Percentiles rank a stretch among this genome's conserved stretches.
Evolutionary conservation across 2,888 invertebrate species (phyloP).

Genomic region (Andrena trimmerana): DNA sequence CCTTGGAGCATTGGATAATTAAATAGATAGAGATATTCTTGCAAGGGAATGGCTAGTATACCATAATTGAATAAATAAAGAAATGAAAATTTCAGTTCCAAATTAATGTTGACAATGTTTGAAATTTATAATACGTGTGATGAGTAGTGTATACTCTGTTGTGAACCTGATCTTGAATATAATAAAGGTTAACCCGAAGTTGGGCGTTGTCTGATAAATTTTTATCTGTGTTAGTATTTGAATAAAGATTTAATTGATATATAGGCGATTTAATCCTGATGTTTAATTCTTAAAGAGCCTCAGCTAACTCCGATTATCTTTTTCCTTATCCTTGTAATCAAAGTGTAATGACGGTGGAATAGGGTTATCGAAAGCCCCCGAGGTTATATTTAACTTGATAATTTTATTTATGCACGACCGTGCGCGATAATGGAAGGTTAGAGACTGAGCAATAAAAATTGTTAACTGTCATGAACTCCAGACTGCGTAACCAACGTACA

Average conservation of each 20-base stretch:
- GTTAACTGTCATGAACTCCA: neutral
- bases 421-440: conserved; percentile 11
- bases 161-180: neutral
- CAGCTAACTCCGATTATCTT: neutral
- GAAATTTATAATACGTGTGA: too few species aligned
- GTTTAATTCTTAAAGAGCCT: neutral
- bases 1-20: too few species aligned
- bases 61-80: too few species aligned
- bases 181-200: neutral
- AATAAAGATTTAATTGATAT: neutral
- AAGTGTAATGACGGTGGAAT: conserved; percentile 5
- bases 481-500: neutral
- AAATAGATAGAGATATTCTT: neutral
- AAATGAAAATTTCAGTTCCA: too few species aligned
- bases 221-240: neutral
- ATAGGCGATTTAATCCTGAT: neutral
- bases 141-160: too few species aligned
- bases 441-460: neutral
- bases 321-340: conserved; percentile 27
- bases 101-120: too few species aligned
- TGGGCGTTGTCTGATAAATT: neutral
- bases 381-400: conserved; percentile 16
- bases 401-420: conserved; percentile 7
- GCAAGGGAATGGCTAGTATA: too few species aligned
- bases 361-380: conserved; percentile 20